A percentile compares a stretch with the other conserved stretches of the same genome.
Evolutionary conservation across 53 echinoderm and acorn worm genomes (phyloP).

Genomic region (Hippasteria phrygiana): DNA sequence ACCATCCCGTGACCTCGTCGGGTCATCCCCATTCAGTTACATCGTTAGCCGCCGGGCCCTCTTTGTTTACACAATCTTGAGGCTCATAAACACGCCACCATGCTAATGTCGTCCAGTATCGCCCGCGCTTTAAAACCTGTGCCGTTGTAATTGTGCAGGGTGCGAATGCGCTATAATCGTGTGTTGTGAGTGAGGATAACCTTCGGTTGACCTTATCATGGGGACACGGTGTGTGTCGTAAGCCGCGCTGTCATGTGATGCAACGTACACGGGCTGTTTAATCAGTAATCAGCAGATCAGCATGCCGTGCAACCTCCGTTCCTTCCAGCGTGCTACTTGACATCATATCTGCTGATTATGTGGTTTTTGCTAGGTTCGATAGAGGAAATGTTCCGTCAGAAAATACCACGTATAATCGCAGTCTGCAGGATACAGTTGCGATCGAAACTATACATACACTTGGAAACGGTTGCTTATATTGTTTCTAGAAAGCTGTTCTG

Average conservation of each 20-base stretch:
- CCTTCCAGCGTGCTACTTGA: background rate
- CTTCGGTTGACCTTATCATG: background rate
- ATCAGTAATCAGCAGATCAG: background rate
- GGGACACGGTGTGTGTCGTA: background rate
- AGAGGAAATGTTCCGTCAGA: background rate
- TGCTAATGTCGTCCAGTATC: background rate
- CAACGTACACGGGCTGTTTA: background rate
- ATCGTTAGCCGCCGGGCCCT: background rate
- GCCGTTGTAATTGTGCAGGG: background rate
- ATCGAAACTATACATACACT: no score
- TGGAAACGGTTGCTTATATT: no score
- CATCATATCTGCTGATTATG: background rate
- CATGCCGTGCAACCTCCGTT: background rate
- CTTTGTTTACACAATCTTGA: background rate
- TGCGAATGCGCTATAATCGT: background rate
- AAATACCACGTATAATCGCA: no score
- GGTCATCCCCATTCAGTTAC: background rate
- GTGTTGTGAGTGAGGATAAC: background rate
- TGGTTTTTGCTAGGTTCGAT: background rate
- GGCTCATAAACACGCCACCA: slow-evolving; percentile 13
- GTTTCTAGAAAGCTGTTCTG: no score
- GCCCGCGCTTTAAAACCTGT: background rate
- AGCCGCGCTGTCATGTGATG: background rate
- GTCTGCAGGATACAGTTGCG: no score
- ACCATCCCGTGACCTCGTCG: slow-evolving; percentile 1